Base-by-base conservation (phyloP, 2,888 invertebrate genomes). In the Thelaira solivaga region DNA sequence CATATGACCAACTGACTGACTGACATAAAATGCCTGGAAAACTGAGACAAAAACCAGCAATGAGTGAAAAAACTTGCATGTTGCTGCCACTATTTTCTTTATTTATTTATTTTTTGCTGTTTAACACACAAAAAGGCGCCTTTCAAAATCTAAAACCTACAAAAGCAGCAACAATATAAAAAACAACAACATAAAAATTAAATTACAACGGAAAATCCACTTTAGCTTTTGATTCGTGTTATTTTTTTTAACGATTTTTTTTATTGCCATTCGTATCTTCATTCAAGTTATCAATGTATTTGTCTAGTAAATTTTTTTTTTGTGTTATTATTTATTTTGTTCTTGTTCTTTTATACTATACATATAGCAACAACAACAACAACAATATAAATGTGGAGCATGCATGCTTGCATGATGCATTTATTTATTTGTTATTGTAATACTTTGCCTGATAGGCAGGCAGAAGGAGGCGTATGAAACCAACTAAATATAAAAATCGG, bases 1-100 rank as follows among this genome's bases (percentile, higher is more conserved):
- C 86, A 84, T 84, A 85, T 86, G 87, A 86, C 87, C 87, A 86
- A 86, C 85, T 86, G 86, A 86, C 86, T 86, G 86, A 85, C 82
- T 85, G 83, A 83, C 81, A 81, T 80, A 80, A 81, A 81, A 80
- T 79, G 80, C 69, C 59, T 69, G 65, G 67, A 62, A 75, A 75
- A 68, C 53, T 61, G 61, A 75, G 61, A 55, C 65, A 57, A 26
- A 53, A 64, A 29, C 45, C 55, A 64, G 29, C 49, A 57, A 49
- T 41, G 20, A 57, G 41, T 41, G 20, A 31, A 29, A 64, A 65
- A 59, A 45, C 34, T 67, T 53, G 74, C 67, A 75, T 68, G 74
- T 75, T 75, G 67, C 67, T 69, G 59, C 59, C 51, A 59, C 65
- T 34, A 53, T 36, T 67, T 53, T 7, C 51, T 36, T 26, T 34